These are phyloP conservation scores for Zalophus californianus DNA, from an alignment of 2,797 vertebrate genomes.

Conservation along the genomic window DNA sequence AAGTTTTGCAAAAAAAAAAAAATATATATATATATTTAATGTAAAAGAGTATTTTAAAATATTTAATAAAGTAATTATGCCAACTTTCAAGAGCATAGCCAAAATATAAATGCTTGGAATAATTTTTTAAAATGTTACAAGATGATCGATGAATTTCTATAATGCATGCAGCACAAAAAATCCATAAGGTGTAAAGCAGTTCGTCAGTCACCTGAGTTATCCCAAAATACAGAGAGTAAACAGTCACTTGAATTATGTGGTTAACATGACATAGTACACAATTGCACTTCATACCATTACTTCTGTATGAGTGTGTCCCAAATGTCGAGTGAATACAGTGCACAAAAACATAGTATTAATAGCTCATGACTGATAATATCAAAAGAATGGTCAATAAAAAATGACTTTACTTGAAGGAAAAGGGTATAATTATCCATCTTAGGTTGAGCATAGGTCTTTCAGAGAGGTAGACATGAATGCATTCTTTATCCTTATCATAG, in stretches of 20 bases:
- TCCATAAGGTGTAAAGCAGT: not conserved
- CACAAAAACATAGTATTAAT: not conserved
- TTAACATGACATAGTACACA: not conserved
- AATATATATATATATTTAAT: not conserved
- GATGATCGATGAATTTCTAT: not conserved
- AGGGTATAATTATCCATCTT: not conserved
- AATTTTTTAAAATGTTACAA: not conserved
- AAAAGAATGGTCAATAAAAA: not conserved
- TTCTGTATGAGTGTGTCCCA: not conserved
- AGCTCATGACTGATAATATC: not conserved
- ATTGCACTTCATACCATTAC: not conserved
- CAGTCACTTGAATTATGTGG: not conserved
- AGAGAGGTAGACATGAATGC: not conserved
- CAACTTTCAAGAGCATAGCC: not conserved
- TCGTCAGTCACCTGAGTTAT: not conserved
- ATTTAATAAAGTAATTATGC: not conserved
- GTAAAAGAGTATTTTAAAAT: not conserved
- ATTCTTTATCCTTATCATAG: not conserved
- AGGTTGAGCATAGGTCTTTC: not conserved
- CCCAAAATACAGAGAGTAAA: not conserved
- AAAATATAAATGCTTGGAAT: not conserved
- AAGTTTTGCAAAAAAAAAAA: not conserved
- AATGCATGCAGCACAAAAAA: not conserved
- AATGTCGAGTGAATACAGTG: not conserved
- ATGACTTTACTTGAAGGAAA: not conserved